Conservation (phyloP, 2,113 vertebrate genomes). For the Glareola pratincola region DNA sequence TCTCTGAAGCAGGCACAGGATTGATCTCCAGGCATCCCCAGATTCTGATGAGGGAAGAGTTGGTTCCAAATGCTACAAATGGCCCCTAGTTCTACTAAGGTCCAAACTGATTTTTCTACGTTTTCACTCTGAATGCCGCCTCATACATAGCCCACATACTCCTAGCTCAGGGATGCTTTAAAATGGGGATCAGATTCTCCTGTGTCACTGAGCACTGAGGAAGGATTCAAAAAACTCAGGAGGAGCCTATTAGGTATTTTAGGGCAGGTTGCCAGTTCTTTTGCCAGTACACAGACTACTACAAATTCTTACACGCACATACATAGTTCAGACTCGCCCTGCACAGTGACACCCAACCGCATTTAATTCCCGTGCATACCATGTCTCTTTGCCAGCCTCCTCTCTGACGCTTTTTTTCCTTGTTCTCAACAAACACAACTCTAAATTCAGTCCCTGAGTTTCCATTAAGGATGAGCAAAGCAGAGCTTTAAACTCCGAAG, state of each 20-base stretch:
- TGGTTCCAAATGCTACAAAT: not conserved
- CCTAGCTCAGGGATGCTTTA: not conserved
- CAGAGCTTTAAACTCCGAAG: slow-evolving; percentile 17
- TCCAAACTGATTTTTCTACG: not conserved
- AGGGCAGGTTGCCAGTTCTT: slow-evolving; percentile 48
- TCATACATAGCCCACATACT: not conserved
- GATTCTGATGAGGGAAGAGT: not conserved
- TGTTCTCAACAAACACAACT: slow-evolving; percentile 37
- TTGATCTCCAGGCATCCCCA: not conserved
- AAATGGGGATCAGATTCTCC: not conserved
- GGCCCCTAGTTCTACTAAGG: not conserved
- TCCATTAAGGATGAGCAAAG: slow-evolving; percentile 53
- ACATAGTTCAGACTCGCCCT: slow-evolving; percentile 57
- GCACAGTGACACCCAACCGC: slow-evolving; percentile 49
- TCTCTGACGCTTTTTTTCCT: not conserved
- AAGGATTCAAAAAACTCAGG: slow-evolving; percentile 34
- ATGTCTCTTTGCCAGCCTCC: slow-evolving; percentile 44
- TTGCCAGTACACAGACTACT: slow-evolving; percentile 60
- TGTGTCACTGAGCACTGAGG: not conserved
- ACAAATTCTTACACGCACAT: slow-evolving; percentile 64
- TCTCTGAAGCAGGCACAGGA: not conserved
- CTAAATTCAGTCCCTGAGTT: slow-evolving; percentile 46
- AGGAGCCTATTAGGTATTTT: slow-evolving; percentile 41
- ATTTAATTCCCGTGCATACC: slow-evolving; percentile 59
- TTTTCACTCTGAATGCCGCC: not conserved